Conservation (phyloP, 2,888 invertebrate species). For the Tetanocera ferruginea region DNA sequence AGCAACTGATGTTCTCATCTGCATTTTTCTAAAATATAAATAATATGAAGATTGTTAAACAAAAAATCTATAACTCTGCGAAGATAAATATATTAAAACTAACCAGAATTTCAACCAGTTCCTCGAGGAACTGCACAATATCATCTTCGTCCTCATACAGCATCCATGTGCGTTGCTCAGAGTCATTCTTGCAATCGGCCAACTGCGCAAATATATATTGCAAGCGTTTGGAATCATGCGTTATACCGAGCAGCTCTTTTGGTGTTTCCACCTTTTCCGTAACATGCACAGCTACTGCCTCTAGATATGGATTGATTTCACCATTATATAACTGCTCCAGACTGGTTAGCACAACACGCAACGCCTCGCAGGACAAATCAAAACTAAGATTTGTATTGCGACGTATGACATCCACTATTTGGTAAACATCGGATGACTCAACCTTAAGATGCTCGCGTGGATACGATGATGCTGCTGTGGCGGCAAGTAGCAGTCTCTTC, state of each 20-base stretch:
- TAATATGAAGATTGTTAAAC: neutral
- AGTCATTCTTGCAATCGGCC: constrained; percentile 92
- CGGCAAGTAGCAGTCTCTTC: constrained; percentile 42
- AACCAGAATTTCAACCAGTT: constrained; percentile 86
- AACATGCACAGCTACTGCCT: constrained; percentile 75
- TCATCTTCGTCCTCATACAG: constrained; percentile 93
- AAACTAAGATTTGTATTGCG: constrained; percentile 88
- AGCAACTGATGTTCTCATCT: constrained; percentile 88
- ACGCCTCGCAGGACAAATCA: constrained; percentile 87
- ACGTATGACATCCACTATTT: constrained; percentile 84
- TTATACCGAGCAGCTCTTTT: constrained; percentile 76
- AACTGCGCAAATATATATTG: constrained; percentile 87
- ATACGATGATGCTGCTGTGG: constrained; percentile 48
- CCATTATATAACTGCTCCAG: constrained; percentile 73
- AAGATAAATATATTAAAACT: neutral
- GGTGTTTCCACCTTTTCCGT: constrained; percentile 76
- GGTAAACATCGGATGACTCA: constrained; percentile 75
- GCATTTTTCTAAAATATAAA: constrained; percentile 83
- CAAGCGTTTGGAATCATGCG: constrained; percentile 86
- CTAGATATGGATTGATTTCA: constrained; percentile 74
- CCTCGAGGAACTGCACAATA: constrained; percentile 86
- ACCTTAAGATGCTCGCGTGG: constrained; percentile 60
- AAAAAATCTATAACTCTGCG: neutral
- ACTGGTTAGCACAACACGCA: constrained; percentile 80
- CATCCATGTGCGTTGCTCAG: constrained; percentile 96